Conservation (phyloP, 2,888 invertebrate species). For the Halocaridina rubra region DNA sequence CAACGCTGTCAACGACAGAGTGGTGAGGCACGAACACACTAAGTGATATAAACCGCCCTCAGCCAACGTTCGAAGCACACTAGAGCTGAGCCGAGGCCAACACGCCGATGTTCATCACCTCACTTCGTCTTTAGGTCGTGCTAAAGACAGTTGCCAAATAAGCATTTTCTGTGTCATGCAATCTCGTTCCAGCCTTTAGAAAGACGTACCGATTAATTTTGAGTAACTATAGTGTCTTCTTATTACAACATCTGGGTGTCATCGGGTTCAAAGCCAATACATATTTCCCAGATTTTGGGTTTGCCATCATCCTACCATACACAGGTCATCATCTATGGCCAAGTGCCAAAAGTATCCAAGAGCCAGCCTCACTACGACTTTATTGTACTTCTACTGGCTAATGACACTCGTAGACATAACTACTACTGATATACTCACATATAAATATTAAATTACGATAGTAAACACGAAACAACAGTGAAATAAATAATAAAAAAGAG, state of each 20-base stretch:
- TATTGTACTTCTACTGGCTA: no score
- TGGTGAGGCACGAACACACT: neutral
- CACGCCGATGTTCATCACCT: no score
- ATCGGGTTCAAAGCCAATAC: no score
- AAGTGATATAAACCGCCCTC: neutral
- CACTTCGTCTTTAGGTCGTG: conserved; percentile 58
- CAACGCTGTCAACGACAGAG: neutral
- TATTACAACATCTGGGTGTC: neutral
- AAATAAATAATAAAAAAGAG: no score
- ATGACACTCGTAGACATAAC: no score
- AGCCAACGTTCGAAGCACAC: conserved; percentile 39
- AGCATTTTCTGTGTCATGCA: neutral
- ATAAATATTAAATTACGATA: no score
- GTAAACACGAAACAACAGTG: no score
- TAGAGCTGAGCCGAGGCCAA: conserved; percentile 20
- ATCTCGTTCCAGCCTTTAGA: neutral
- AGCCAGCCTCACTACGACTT: no score
- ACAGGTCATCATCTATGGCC: neutral
- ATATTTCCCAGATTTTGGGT: no score
- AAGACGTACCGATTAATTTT: no score
- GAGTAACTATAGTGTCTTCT: neutral
- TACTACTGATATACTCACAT: no score
- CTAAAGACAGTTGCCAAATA: conserved; percentile 33
- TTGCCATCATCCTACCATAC: neutral
- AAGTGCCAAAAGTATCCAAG: neutral